Conservation (phyloP, 2,113 vertebrate genomes). For the Camelus bactrianus region DNA sequence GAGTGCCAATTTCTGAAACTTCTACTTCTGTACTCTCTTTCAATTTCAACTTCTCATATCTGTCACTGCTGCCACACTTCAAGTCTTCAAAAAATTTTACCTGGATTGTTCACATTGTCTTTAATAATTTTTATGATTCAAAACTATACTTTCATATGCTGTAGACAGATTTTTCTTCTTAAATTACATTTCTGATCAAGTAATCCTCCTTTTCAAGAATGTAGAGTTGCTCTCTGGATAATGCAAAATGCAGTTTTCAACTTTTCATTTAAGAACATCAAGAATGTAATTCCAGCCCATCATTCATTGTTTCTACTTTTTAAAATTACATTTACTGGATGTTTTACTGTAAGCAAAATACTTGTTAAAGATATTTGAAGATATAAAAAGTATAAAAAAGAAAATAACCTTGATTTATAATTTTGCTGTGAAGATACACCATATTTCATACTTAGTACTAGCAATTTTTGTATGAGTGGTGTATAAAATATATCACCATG, state of each 20-base stretch:
- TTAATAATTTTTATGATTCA: background rate
- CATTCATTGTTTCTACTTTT: background rate
- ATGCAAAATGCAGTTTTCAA: background rate
- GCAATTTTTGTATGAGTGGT: background rate
- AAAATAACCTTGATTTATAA: background rate
- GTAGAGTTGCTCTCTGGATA: background rate
- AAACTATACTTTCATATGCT: background rate
- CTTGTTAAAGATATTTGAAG: background rate
- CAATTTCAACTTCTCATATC: background rate
- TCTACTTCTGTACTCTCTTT: background rate
- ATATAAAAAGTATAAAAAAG: background rate
- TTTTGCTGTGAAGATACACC: background rate
- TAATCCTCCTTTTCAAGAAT: background rate
- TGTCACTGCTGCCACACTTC: background rate
- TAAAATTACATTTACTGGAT: background rate
- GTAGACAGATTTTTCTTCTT: background rate
- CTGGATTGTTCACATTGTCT: background rate
- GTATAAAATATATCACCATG: background rate
- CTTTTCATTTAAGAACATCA: background rate
- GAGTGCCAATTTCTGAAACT: background rate
- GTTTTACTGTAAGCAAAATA: background rate
- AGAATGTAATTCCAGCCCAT: background rate
- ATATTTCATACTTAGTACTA: background rate
- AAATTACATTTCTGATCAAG: background rate
- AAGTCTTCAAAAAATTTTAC: background rate